Conservation (phyloP, 2,797 vertebrate genomes). For the Pitangus sulphuratus region DNA sequence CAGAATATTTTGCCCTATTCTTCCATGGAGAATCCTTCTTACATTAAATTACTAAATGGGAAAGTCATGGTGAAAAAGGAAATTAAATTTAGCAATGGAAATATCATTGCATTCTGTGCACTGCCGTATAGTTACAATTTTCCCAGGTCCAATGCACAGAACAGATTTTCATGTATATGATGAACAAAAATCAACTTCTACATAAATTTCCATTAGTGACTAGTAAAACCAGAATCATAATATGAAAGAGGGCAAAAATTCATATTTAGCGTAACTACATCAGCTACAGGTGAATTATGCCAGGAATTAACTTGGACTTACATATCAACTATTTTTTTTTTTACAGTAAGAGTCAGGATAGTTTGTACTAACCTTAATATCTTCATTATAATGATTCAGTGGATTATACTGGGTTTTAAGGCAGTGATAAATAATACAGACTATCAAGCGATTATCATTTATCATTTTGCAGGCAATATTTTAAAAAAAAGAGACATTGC, state of each 20-base stretch:
- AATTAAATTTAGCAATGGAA: constrained; percentile 14
- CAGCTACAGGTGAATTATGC: background rate
- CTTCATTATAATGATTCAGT: background rate
- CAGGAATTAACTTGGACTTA: background rate
- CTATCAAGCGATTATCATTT: background rate
- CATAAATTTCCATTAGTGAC: background rate
- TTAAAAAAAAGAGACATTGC: background rate
- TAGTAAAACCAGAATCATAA: background rate
- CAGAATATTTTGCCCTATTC: background rate
- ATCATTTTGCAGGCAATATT: background rate
- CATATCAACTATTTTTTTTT: background rate
- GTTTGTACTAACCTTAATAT: background rate
- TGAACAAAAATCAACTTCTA: background rate
- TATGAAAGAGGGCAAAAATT: background rate
- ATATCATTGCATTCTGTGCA: background rate
- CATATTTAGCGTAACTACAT: background rate
- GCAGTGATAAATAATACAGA: background rate
- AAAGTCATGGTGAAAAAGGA: constrained; percentile 24
- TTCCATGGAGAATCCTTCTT: background rate
- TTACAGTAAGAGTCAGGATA: background rate
- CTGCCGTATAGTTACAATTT: background rate
- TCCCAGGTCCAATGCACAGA: background rate
- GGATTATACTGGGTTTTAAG: background rate
- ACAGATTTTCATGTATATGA: background rate
- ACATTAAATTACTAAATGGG: background rate